phyloP scores from a whole-genome alignment of 2,113 vertebrate genomes.

The Hemichromis elongatus region DNA sequence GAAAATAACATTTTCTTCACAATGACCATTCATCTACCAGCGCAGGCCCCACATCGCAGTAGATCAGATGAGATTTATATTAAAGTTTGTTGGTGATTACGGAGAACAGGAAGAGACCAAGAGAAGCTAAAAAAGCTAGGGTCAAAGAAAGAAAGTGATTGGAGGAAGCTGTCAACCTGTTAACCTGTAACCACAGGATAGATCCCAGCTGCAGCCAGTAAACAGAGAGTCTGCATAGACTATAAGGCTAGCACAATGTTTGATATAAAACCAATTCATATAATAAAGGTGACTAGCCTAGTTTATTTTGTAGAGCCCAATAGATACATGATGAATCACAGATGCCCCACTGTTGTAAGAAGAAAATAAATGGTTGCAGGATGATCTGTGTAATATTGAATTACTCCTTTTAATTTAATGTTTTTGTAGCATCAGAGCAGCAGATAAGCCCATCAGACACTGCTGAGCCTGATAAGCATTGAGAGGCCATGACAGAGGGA shows the following conservation, averaged over 20 bases:
- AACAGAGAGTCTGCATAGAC: neutral
- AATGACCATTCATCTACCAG: fast-evolving
- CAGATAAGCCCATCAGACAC: neutral
- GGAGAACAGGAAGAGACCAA: neutral
- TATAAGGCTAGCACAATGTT: neutral
- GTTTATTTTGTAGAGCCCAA: fast-evolving
- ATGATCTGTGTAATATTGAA: neutral
- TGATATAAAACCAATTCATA: neutral
- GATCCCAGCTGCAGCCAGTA: neutral
- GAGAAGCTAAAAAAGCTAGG: neutral
- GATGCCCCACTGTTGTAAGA: fast-evolving
- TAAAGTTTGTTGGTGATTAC: neutral
- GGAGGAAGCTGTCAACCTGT: neutral
- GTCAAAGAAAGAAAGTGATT: neutral
- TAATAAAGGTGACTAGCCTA: neutral
- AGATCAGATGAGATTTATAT: neutral
- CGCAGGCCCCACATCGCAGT: neutral
- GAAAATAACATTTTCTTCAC: neutral
- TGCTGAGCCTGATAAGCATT: neutral
- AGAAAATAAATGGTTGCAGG: neutral
- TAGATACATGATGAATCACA: neutral
- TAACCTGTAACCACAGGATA: neutral
- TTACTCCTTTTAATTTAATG: neutral
- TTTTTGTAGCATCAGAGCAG: neutral
- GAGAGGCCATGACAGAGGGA: neutral